A percentile compares a stretch with the other conserved stretches of the same genome.
Conservation (phyloP, 2,888 invertebrate genomes). For the Malthinus flaveolus region DNA sequence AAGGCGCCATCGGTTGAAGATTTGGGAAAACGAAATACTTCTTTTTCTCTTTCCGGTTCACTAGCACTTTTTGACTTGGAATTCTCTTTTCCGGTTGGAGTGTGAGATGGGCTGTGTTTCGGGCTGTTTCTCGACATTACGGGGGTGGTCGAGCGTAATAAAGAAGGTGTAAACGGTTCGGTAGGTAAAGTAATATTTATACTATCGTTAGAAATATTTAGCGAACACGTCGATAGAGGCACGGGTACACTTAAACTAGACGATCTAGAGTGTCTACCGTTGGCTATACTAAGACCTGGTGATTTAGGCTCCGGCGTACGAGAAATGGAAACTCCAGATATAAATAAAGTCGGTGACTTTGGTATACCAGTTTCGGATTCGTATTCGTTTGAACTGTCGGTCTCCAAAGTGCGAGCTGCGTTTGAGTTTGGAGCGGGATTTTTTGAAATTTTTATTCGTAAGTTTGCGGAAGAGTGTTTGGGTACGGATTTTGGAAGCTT, state of each 20-base stretch:
- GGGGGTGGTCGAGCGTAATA: conserved; percentile 51
- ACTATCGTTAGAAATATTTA: conserved; percentile 52
- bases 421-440: conserved; percentile 42
- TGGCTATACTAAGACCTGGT: conserved; percentile 44
- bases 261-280: conserved; percentile 56
- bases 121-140: conserved; percentile 45
- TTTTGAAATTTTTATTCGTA: conserved; percentile 53
- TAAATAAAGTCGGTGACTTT: conserved; percentile 61
- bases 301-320: conserved; percentile 58
- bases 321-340: conserved; percentile 62
- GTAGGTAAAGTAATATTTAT: conserved; percentile 46
- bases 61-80: conserved; percentile 57
- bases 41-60: conserved; percentile 58
- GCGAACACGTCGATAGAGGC: conserved; percentile 50
- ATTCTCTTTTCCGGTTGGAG: conserved; percentile 40
- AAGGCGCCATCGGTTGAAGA: conserved; percentile 62
- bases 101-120: conserved; percentile 41
- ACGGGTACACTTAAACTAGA: conserved; percentile 58
- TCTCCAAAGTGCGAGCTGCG: conserved; percentile 50
- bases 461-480: conserved; percentile 45
- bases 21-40: conserved; percentile 60
- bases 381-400: conserved; percentile 59
- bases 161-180: conserved; percentile 51
- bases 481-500: conserved; percentile 37
- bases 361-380: conserved; percentile 63